Evolutionary conservation across 2,113 vertebrate genomes (phyloP).

Genomic region (Lophotis ruficrista): DNA sequence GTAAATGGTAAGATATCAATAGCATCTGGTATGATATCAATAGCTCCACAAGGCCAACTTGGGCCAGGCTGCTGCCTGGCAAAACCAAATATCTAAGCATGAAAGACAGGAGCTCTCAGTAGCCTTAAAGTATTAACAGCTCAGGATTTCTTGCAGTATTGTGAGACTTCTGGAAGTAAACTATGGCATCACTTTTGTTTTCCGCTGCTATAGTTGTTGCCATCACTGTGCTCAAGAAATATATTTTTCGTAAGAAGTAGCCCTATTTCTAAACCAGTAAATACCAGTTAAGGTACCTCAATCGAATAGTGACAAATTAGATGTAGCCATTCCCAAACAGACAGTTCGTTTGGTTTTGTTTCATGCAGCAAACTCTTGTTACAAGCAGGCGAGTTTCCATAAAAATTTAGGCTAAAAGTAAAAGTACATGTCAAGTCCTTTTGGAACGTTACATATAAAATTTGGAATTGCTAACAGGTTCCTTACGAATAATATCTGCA

Average conservation of each 20-base stretch:
- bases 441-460: background rate
- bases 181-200: background rate
- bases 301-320: background rate
- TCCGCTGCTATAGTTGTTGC: background rate
- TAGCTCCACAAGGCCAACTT: background rate
- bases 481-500: background rate
- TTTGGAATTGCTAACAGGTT: background rate
- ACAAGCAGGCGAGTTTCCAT: background rate
- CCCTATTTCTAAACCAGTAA: background rate
- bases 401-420: background rate
- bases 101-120: background rate
- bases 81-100: background rate
- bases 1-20: background rate
- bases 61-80: background rate
- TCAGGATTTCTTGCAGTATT: background rate
- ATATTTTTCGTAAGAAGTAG: background rate
- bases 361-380: background rate
- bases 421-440: background rate
- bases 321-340: background rate
- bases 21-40: background rate
- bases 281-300: background rate
- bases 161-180: background rate
- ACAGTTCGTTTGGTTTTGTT: background rate
- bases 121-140: background rate
- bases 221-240: background rate